Evolutionary conservation across 2,888 invertebrate species (phyloP), one percentile per base, ranked within the genome.

Genomic region (Philaethria dido): DNA sequence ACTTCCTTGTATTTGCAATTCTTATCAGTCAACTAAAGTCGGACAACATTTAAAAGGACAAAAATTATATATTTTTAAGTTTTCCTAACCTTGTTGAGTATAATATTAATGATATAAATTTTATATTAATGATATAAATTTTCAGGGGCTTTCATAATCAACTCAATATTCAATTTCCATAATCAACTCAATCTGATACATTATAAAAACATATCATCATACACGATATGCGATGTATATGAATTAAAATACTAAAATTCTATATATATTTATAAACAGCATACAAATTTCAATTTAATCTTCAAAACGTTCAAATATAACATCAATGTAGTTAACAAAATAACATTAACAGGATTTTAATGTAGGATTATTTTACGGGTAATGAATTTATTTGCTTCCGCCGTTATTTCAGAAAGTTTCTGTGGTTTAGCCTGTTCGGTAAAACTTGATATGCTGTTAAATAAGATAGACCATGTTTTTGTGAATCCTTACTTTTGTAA

Each of bases 361-460:
- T 1, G 22, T 4, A 48, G 25, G 25, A n/a, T 22, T 6, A 48
- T 48, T 48, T 48, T 48, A 48, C 25, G 48, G 48, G 50, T 50
- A 50, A 50, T 50, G 14, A 50, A 25, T 50, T 50, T 29, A 50
- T 50, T 29, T 16, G n/a, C 22, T 16, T 16, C 16, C 50, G 16
- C 29, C 11, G 29, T 50, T 29, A 29, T 29, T 29, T 52, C 16
- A 29, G 52, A 52, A 52, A 52, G 52, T 52, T 52, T 33, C 16
- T 52, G 16, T 52, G 11, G 29, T 16, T 48, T 48, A 48, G 5
- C 11, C 14, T 4, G 22, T 48, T 48, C 25, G 6, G 14, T 48
- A 48, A 13, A 39, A 39, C 13, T 39, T 1, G 13, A 11, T 13
- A 39, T 39, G 39, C 13, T 39, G 39, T 39, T 39, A 25, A 48